Evolutionary conservation across 2,113 vertebrate species (phyloP).

Genomic region (Guaruba guarouba): DNA sequence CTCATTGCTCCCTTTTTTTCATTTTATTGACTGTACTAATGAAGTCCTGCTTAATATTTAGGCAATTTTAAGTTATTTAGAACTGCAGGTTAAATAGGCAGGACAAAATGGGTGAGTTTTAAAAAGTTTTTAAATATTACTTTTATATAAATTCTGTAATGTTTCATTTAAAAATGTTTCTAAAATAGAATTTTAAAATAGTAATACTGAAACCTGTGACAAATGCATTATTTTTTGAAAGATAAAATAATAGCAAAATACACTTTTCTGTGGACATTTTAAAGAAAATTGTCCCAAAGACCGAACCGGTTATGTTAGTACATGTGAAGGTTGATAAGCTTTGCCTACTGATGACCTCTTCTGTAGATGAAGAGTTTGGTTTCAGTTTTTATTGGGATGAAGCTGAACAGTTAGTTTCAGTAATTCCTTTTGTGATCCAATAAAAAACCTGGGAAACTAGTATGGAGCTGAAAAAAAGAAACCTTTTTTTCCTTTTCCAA

Average conservation of each 20-base stretch:
- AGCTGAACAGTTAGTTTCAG: neutral
- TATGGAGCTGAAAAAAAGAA: neutral
- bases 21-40: neutral
- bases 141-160: neutral
- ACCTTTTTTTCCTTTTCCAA: neutral
- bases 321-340: neutral
- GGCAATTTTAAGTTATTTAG: neutral
- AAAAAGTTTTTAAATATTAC: neutral
- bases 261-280: neutral
- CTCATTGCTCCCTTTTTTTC: neutral
- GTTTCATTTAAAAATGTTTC: neutral
- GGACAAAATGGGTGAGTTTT: neutral
- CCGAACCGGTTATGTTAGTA: neutral
- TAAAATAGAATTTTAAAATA: neutral
- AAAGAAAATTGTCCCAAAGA: neutral
- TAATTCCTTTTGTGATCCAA: neutral
- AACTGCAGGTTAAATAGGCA: neutral
- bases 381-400: neutral
- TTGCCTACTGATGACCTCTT: neutral
- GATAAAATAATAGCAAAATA: neutral
- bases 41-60: neutral
- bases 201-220: neutral
- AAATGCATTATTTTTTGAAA: neutral
- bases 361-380: neutral
- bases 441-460: neutral